phyloP scores from a whole-genome alignment of 1,140 invertebrate genomes.

The Daktulosphaira vitifoliae region DNA sequence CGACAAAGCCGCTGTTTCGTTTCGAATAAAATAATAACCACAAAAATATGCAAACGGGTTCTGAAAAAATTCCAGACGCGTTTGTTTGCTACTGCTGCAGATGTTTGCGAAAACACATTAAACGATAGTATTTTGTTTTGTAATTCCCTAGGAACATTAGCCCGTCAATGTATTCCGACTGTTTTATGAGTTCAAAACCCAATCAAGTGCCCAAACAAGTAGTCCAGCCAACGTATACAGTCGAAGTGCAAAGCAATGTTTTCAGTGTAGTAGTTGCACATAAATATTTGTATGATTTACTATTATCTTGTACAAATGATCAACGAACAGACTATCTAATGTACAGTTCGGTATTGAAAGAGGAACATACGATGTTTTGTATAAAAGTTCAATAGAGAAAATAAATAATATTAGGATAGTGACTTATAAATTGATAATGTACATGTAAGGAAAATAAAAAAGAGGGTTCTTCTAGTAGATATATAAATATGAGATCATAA shows the following conservation, averaged over 20 bases:
- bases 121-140: too few relatives aligned
- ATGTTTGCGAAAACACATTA: too few relatives aligned
- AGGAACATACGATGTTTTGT: conserved; percentile 14
- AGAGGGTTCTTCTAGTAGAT: conserved; percentile 5
- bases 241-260: conserved; percentile 27
- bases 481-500: conserved; percentile 27
- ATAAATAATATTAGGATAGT: too few relatives aligned
- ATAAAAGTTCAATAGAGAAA: conserved; percentile 1
- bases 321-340: neutral
- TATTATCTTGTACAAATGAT: conserved; percentile 9
- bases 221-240: too few relatives aligned
- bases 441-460: too few relatives aligned
- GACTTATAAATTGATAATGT: neutral
- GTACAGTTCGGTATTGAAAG: neutral
- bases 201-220: too few relatives aligned
- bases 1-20: neutral
- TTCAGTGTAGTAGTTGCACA: conserved; percentile 9
- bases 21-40: conserved; percentile 6
- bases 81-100: too few relatives aligned
- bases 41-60: conserved; percentile 23
- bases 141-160: too few relatives aligned
- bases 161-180: too few relatives aligned
- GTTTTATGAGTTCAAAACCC: too few relatives aligned
- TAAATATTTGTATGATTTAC: conserved; percentile 31
- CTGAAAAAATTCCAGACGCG: neutral